These are phyloP conservation scores for Ephydatia muelleri DNA, from an alignment of 37 sponge, comb jelly and placozoan species.

Conservation along the genomic window DNA sequence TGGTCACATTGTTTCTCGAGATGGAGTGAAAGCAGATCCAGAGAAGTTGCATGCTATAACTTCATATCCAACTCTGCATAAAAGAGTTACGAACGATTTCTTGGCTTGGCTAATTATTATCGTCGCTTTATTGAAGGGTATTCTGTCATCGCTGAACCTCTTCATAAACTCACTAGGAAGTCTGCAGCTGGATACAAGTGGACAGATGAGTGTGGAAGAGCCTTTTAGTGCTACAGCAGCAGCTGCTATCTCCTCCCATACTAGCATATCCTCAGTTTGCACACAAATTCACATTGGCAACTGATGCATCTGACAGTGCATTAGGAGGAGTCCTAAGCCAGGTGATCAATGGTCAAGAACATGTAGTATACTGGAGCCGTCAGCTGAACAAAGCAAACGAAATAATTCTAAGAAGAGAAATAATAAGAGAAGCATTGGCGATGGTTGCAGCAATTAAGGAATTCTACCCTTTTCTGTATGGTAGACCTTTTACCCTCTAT, in stretches of 20 bases:
- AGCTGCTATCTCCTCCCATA: too few species aligned
- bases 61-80: neutral
- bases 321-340: too few species aligned
- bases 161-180: constrained; percentile 22
- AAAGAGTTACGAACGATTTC: too few species aligned
- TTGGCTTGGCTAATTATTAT: too few species aligned
- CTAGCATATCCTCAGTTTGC: neutral
- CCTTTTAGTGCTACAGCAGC: neutral
- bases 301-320: constrained; percentile 3
- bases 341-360: too few species aligned
- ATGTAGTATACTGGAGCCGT: neutral
- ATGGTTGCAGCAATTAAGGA: constrained; percentile 26
- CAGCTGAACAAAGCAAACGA: too few species aligned
- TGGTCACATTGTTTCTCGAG: neutral
- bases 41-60: neutral
- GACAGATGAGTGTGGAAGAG: constrained; percentile 17
- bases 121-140: too few species aligned
- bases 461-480: constrained; percentile 41
- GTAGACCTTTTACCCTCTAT: too few species aligned
- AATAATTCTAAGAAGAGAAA: too few species aligned
- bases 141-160: too few species aligned
- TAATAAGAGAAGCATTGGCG: constrained; percentile 19
- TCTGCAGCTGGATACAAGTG: neutral
- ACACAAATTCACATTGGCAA: constrained; percentile 2
- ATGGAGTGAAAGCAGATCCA: constrained; percentile 4